These are phyloP conservation scores for Leptodirus hochenwartii DNA, from an alignment of 2,888 invertebrate species.

Conservation along the genomic window DNA sequence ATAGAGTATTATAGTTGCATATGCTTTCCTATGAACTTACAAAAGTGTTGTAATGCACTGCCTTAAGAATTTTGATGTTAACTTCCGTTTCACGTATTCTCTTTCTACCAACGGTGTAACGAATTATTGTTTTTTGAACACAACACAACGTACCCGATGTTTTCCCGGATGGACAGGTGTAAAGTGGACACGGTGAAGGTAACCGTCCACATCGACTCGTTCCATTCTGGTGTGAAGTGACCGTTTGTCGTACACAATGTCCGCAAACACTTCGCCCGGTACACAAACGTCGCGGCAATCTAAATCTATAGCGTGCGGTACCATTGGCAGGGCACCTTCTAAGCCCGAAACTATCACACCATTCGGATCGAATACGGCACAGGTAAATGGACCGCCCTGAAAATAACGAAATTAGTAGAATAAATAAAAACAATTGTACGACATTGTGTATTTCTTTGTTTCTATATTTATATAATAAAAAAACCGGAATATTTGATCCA, in stretches of 20 bases:
- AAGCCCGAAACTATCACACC: slow-evolving; percentile 68
- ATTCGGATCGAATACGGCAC: slow-evolving; percentile 88
- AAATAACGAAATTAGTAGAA: slow-evolving; percentile 10
- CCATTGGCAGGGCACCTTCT: slow-evolving; percentile 67
- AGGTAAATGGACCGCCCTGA: slow-evolving; percentile 88
- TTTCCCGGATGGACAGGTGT: slow-evolving; percentile 64
- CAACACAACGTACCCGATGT: slow-evolving; percentile 40
- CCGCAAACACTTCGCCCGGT: slow-evolving; percentile 70
- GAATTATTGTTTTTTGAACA: no score
- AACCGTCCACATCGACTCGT: slow-evolving; percentile 54
- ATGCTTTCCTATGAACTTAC: no score
- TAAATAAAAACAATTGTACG: slow-evolving; percentile 1
- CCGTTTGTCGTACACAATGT: slow-evolving; percentile 76
- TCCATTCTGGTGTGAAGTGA: slow-evolving; percentile 71
- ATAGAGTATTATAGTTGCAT: no score
- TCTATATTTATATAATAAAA: not conserved
- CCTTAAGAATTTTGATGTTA: no score
- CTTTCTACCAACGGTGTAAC: not conserved
- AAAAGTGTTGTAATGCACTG: no score
- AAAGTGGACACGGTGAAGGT: slow-evolving; percentile 51
- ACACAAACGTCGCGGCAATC: slow-evolving; percentile 61
- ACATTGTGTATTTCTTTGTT: not conserved
- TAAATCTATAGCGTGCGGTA: slow-evolving; percentile 70
- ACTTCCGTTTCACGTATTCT: no score
- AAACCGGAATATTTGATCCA: not conserved